phyloP scores from a whole-genome alignment of 2,888 invertebrate species.

The Melanostoma scalare region DNA sequence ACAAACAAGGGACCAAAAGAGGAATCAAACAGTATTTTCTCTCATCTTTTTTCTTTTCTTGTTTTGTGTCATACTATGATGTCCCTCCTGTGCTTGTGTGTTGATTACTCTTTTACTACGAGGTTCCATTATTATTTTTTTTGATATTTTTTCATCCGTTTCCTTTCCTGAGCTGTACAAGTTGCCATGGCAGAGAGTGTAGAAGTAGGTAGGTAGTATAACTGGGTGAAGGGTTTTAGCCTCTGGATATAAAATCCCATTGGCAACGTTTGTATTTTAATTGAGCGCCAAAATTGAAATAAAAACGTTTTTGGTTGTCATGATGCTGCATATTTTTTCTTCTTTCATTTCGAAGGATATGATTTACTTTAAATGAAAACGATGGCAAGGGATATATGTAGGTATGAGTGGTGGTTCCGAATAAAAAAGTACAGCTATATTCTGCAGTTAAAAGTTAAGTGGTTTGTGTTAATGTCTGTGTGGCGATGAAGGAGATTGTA shows the following conservation, averaged over 20 bases:
- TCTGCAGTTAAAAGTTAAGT: constrained; percentile 42
- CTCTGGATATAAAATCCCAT: constrained; percentile 27
- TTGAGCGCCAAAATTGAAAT: constrained; percentile 55
- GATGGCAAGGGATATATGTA: constrained; percentile 26
- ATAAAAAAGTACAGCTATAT: neutral
- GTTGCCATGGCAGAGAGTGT: neutral
- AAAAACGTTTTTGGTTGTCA: constrained; percentile 26
- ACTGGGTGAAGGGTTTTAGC: constrained; percentile 58
- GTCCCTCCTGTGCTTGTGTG: neutral
- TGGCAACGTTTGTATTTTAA: constrained; percentile 50
- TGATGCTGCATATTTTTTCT: neutral
- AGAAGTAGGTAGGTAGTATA: neutral
- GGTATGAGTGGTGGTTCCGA: no score
- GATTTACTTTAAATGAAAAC: constrained; percentile 35
- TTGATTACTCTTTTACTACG: constrained; percentile 30
- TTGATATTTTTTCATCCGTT: neutral
- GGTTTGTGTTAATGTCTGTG: constrained; percentile 26
- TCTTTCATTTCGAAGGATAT: constrained; percentile 22
- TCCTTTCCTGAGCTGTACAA: neutral
- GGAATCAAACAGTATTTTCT: constrained; percentile 27
- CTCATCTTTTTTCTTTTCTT: constrained; percentile 14
- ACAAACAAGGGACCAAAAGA: neutral
- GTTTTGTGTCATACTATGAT: neutral
- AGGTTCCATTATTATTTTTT: neutral
- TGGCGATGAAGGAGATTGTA: constrained; percentile 19